These are phyloP conservation scores for Ernsta delagoae DNA, from an alignment of 2,888 invertebrate genomes.

Conservation along the genomic window DNA sequence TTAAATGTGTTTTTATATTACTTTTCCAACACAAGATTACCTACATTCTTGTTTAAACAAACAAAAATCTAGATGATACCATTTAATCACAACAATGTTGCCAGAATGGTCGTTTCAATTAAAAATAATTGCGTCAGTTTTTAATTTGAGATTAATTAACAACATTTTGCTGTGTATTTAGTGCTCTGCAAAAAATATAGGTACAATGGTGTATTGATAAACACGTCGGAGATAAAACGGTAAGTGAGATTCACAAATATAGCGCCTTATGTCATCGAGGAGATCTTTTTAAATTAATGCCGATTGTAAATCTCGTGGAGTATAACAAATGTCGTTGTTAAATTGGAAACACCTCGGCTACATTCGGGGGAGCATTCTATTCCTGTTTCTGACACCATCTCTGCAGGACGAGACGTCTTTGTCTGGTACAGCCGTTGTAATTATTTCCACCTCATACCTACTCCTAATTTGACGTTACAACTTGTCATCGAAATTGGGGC, in stretches of 20 bases:
- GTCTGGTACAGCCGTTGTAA: conserved; percentile 74
- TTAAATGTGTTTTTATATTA: not conserved
- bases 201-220: conserved; percentile 1
- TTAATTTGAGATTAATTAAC: conserved; percentile 6
- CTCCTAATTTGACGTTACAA: conserved; percentile 33
- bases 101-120: not conserved
- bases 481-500: conserved; percentile 34
- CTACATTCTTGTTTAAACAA: not conserved
- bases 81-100: conserved; percentile 6
- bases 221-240: not conserved
- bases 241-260: conserved; percentile 60
- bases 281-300: conserved; percentile 74
- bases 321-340: conserved; percentile 62
- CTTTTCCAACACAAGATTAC: not conserved
- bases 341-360: conserved; percentile 76
- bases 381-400: conserved; percentile 74
- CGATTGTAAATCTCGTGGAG: conserved; percentile 74
- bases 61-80: not conserved
- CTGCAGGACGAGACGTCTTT: conserved; percentile 59
- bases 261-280: conserved; percentile 66
- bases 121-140: conserved; percentile 17
- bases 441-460: conserved; percentile 59
- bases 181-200: not conserved
- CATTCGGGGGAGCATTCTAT: conserved; percentile 68
- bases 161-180: not conserved